Evolutionary conservation across 1,140 invertebrate species (phyloP).

Genomic region (Cyclargus thomasi): DNA sequence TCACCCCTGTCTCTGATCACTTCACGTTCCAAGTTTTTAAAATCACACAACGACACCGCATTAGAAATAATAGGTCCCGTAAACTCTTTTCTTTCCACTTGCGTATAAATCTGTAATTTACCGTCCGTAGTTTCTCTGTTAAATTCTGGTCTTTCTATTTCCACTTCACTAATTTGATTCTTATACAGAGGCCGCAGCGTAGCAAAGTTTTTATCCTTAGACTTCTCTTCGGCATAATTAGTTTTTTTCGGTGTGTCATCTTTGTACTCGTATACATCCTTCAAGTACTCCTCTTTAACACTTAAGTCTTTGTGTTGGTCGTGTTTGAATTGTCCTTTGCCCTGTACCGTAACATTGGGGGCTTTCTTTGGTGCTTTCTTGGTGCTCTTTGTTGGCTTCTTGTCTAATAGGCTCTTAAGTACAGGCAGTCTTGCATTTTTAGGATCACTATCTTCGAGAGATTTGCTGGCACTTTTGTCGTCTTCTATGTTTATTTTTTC

Average conservation of each 20-base stretch:
- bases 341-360: constrained; percentile 52
- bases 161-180: constrained; percentile 27
- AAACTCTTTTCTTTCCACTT: constrained; percentile 49
- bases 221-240: constrained; percentile 24
- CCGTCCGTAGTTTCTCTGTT: constrained; percentile 51
- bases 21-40: constrained; percentile 38
- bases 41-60: constrained; percentile 39
- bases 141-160: constrained; percentile 28
- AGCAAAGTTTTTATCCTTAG: constrained; percentile 38
- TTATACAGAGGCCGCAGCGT: constrained; percentile 36
- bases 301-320: constrained; percentile 37
- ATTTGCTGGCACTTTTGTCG: constrained; percentile 19
- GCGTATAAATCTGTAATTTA: constrained; percentile 53
- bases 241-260: constrained; percentile 23
- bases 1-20: constrained; percentile 39
- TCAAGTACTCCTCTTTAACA: constrained; percentile 39
- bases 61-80: constrained; percentile 31
- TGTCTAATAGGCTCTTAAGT: constrained; percentile 37
- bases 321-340: constrained; percentile 36
- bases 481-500: constrained; percentile 20
- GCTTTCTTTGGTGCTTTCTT: constrained; percentile 45
- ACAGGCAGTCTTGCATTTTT: constrained; percentile 31
- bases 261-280: constrained; percentile 34
- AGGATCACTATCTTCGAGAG: constrained; percentile 31
- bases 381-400: constrained; percentile 34